Base-by-base conservation (phyloP, 1,140 invertebrate species). In the Wasmannia auropunctata region DNA sequence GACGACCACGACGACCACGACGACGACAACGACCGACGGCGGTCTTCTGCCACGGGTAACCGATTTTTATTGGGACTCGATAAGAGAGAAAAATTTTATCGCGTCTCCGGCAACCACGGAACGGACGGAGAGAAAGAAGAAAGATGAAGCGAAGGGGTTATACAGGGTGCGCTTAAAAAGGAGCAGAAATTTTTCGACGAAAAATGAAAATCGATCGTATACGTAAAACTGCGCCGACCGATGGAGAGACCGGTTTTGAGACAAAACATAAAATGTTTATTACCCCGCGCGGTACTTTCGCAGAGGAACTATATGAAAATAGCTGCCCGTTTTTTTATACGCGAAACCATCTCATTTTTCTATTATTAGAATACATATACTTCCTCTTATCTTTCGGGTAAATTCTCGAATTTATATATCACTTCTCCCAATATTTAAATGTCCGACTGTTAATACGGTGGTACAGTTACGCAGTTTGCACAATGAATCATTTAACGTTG, bases 81-180 rank as follows among this genome's bases (percentile, higher is more conserved):
- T 74, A 37, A 77, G 56, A 25, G 46, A 43, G 60, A 67, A 67
- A 83, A 83, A 74, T 74, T 74, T 83, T 83, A 83, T 74, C 79
- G 79, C 28, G n/a, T 72, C 51, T 72, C 34, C 37, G 51, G 8
- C 56, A 62, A 80, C 14, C 51, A 7, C 34, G 76, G 49, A 46
- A 31, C 51, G 63, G 31, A 77, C 40, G 37, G 81, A 74, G 87
- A 72, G 58, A 60, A 54, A 67, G 74, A 34, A 65, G 56, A 54
- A 70, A 62, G 69, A 75, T 49, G 67, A 51, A 81, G 72, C 67
- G 58, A 43, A 65, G 60, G 63, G 72, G 63, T 56, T 72, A 56
- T 56, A 69, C 81, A 58, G 14, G 28, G 51, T 67, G 62, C 34
- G 72, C 65, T 75, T 46, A 51, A 37, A n/a, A 81, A 69, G 49